Evolutionary conservation across 2,797 vertebrate genomes (phyloP).

Genomic region (Decapterus maruadsi): DNA sequence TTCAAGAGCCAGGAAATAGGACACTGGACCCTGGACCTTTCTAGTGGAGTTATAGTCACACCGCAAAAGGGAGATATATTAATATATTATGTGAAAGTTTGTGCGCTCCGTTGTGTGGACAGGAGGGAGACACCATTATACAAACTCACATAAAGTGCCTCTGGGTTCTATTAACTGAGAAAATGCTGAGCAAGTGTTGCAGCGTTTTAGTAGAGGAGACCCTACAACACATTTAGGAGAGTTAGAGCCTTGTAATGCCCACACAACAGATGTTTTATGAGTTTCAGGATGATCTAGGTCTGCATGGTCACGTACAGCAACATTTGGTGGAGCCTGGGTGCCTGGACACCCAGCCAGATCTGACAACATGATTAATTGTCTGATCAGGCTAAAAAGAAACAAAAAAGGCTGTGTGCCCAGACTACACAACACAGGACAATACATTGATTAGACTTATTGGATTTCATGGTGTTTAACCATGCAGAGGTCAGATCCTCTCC

Average conservation of each 20-base stretch:
- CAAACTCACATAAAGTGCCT: slow-evolving; percentile 19
- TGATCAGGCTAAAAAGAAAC: slow-evolving; percentile 38
- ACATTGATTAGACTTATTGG: slow-evolving; percentile 59
- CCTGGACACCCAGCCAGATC: neutral
- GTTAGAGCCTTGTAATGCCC: neutral
- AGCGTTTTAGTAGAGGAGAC: slow-evolving; percentile 21
- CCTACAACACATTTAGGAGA: slow-evolving; percentile 27
- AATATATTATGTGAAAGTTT: slow-evolving; percentile 34
- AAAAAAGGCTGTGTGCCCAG: slow-evolving; percentile 17
- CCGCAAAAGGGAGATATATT: slow-evolving; percentile 37
- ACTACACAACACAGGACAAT: slow-evolving; percentile 32
- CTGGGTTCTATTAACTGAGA: slow-evolving; percentile 29
- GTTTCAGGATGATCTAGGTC: neutral
- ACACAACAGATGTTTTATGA: neutral
- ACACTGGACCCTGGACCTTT: slow-evolving; percentile 3
- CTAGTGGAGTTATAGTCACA: slow-evolving; percentile 26
- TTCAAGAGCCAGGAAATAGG: neutral
- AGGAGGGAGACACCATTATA: slow-evolving; percentile 30
- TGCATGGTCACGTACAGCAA: slow-evolving; percentile 12
- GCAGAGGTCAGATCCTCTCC: slow-evolving; percentile 28
- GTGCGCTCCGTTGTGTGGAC: slow-evolving; percentile 22
- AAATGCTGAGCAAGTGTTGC: slow-evolving; percentile 43
- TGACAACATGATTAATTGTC: slow-evolving; percentile 52
- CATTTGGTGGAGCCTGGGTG: neutral
- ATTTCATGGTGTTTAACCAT: slow-evolving; percentile 61